phyloP scores from a whole-genome alignment of 2,888 invertebrate genomes.

The Polietes domitor region DNA sequence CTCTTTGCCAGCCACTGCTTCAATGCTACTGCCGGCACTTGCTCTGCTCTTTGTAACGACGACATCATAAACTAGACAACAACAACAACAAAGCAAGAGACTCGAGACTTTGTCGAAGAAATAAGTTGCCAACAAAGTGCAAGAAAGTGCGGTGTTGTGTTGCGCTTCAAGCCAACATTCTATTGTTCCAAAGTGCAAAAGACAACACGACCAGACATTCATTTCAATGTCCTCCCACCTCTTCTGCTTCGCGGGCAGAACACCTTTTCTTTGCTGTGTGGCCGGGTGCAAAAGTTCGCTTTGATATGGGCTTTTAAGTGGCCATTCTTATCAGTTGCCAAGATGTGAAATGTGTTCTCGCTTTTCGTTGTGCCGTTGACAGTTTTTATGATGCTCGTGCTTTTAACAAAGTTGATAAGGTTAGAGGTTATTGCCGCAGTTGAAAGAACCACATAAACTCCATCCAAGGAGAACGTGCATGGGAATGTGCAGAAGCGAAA shows the following conservation, averaged over 20 bases:
- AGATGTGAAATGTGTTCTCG: conserved; percentile 39
- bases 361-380: conserved; percentile 16
- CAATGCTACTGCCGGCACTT: neutral
- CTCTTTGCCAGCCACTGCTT: conserved; percentile 1
- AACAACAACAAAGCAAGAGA: neutral
- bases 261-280: neutral
- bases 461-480: conserved; percentile 56
- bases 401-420: conserved; percentile 50
- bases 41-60: neutral
- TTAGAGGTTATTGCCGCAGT: conserved; percentile 28
- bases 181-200: conserved; percentile 34
- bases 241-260: neutral
- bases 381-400: conserved; percentile 39
- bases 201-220: conserved; percentile 31
- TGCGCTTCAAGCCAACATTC: conserved; percentile 24
- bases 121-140: conserved; percentile 19
- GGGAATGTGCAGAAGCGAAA: too few relatives aligned
- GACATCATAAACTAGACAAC: conserved; percentile 6
- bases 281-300: conserved; percentile 29
- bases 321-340: conserved; percentile 55
- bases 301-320: conserved; percentile 54
- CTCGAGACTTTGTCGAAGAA: too few relatives aligned
- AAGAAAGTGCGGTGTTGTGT: conserved; percentile 10
- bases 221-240: conserved; percentile 2
- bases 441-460: conserved; percentile 40